A percentile compares a stretch with the other conserved stretches of the same genome.
These are phyloP conservation scores for Drosophila sproati DNA, from an alignment of 1,140 invertebrate species.

Conservation along the genomic window DNA sequence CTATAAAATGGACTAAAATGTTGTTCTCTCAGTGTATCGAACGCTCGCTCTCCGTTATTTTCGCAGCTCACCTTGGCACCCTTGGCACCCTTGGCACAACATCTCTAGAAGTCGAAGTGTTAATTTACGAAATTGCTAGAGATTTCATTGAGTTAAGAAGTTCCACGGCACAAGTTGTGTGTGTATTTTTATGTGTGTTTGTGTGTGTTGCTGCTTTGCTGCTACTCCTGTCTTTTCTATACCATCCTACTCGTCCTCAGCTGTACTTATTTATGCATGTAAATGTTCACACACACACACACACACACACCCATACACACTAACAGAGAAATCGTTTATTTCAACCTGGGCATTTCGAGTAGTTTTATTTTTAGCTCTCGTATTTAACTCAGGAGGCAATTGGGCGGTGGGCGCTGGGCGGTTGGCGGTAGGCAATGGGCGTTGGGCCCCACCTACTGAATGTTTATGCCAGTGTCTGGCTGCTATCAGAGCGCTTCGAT, in stretches of 20 bases:
- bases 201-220: neutral
- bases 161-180: conserved; percentile 47
- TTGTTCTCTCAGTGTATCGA: conserved; percentile 2
- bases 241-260: conserved; percentile 1
- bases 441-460: conserved; percentile 42
- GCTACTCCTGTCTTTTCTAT: neutral
- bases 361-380: conserved; percentile 69
- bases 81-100: neutral
- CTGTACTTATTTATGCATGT: conserved; percentile 75
- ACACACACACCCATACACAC: conserved; percentile 21
- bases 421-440: neutral
- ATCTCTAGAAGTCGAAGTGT: conserved; percentile 57
- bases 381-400: conserved; percentile 45
- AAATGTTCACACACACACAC: conserved; percentile 57
- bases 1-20: neutral
- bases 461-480: conserved; percentile 72
- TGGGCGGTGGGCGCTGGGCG: neutral
- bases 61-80: conserved; percentile 30
- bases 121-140: conserved; percentile 81
- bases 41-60: conserved; percentile 37
- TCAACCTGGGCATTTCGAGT: conserved; percentile 53
- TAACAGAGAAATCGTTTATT: conserved; percentile 49
- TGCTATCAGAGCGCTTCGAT: conserved; percentile 75
- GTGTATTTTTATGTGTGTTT: conserved; percentile 16
- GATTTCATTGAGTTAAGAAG: conserved; percentile 82